Evolutionary conservation across 2,797 vertebrate species (phyloP), one percentile per base, ranked within the genome.

Genomic region (Sciurus carolinensis): DNA sequence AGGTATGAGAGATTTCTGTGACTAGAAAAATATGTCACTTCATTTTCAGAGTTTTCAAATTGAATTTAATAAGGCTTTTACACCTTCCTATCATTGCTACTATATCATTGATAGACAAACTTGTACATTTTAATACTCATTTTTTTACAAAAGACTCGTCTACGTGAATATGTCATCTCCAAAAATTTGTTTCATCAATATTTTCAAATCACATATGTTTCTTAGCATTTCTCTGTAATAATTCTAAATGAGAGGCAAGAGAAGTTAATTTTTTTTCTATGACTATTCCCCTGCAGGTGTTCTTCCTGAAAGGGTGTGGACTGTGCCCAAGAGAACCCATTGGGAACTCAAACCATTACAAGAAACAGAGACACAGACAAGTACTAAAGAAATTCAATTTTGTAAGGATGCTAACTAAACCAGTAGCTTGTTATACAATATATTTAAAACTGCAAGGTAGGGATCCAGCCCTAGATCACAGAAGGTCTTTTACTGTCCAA

Each of bases 41-140:
- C 72, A 87, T 28, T 92, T 94, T 95, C n/a, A 81, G 44, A 91
- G 66, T 71, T 95, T 96, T 80, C 67, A 82, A 67, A 81, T 85
- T 81, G 30, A 84, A 84, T 3, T 12, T 83, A 92, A 67, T 67
- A 84, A 81, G 87, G 33, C n/a, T 89, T 90, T 92, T 76, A 84
- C 8, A 80, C 57, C 5, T 62, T 42, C 14, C 47, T 30, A 13
- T 47, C n/a, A 71, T 11, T 33, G 1, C 14, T 76, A 4, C 50
- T 26, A 1, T 39, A 77, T 26, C 44, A 79, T 75, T 67, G 54
- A 59, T n/a, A 85, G 22, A 93, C 42, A 94, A 77, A 52, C 3
- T 24, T 17, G 44, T n/a, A 11, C 8, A 72, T 33, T 87, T 91
- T 77, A 76, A 44, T 57, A 66, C 0, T 8, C 54, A 62, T 77